phyloP scores from a whole-genome alignment of 2,113 vertebrate species.

The Hippoglossus stenolepis region DNA sequence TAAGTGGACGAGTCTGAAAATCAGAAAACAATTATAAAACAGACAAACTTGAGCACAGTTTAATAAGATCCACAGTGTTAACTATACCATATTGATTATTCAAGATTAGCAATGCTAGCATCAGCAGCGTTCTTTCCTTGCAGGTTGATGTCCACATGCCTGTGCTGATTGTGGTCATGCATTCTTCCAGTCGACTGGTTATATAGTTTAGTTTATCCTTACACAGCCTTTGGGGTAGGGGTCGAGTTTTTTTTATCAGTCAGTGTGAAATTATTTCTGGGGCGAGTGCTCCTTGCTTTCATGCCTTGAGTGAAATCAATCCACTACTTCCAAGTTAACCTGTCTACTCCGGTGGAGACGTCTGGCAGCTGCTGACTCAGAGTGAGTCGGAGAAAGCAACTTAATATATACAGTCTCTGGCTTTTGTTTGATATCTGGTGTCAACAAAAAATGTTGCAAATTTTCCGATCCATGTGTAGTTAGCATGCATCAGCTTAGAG shows the following conservation, averaged over 20 bases:
- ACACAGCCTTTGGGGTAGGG: too few relatives aligned
- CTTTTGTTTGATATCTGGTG: too few relatives aligned
- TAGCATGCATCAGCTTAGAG: too few relatives aligned
- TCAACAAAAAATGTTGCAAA: too few relatives aligned
- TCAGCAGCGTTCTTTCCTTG: not conserved
- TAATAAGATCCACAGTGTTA: not conserved
- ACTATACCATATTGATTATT: not conserved
- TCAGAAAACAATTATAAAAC: not conserved
- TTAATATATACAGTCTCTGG: too few relatives aligned
- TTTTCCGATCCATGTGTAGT: too few relatives aligned
- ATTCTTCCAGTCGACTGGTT: not conserved
- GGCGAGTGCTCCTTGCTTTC: too few relatives aligned
- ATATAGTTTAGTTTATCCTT: too few relatives aligned
- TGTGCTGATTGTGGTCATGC: not conserved
- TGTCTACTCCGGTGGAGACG: not conserved
- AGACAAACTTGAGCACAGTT: not conserved
- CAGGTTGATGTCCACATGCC: not conserved
- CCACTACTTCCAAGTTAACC: not conserved
- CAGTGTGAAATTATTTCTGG: too few relatives aligned
- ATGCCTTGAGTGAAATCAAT: not conserved
- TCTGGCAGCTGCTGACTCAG: not conserved
- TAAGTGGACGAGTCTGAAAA: not conserved
- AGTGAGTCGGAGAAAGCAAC: not conserved
- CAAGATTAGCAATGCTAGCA: not conserved
- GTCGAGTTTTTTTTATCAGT: not conserved